These are phyloP conservation scores for Hepsetus odoe DNA, from an alignment of 2,113 vertebrate species.

Conservation along the genomic window DNA sequence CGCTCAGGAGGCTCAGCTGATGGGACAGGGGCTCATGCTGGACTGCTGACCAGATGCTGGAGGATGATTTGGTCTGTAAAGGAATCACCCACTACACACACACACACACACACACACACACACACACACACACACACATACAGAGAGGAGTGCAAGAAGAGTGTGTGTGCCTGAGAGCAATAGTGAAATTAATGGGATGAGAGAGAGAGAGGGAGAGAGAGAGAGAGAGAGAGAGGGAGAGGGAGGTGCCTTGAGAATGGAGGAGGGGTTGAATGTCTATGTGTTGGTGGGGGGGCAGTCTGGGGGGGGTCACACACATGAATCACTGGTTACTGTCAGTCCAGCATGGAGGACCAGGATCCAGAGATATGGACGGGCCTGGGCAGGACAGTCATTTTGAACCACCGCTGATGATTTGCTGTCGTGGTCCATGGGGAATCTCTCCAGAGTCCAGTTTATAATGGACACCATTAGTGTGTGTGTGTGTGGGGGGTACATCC, in stretches of 20 bases:
- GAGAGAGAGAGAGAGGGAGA: slow-evolving; percentile 35
- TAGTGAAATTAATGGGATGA: slow-evolving; percentile 44
- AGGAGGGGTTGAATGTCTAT: slow-evolving; percentile 28
- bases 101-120: slow-evolving; percentile 14
- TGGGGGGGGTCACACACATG: slow-evolving; percentile 9
- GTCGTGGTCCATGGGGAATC: neutral
- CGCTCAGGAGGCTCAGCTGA: slow-evolving; percentile 38
- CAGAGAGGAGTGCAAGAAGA: neutral
- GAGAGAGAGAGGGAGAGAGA: slow-evolving; percentile 39
- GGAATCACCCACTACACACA: neutral
- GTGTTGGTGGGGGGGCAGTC: neutral
- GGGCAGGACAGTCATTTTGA: too few species aligned
- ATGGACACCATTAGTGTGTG: neutral
- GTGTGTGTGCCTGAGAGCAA: slow-evolving; percentile 46
- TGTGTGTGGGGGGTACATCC: neutral
- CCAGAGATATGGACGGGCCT: neutral
- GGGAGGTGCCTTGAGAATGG: slow-evolving; percentile 27
- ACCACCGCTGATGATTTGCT: too few species aligned
- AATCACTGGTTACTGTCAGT: slow-evolving; percentile 8
- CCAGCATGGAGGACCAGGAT: neutral
- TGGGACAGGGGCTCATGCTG: slow-evolving; percentile 27
- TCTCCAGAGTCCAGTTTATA: neutral
- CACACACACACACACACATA: slow-evolving; percentile 2
- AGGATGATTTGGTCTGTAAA: slow-evolving; percentile 32
- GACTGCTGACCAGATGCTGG: slow-evolving; percentile 17